These are phyloP conservation scores for Python bivittatus DNA, from an alignment of 2,113 vertebrate genomes.

Conservation along the genomic window DNA sequence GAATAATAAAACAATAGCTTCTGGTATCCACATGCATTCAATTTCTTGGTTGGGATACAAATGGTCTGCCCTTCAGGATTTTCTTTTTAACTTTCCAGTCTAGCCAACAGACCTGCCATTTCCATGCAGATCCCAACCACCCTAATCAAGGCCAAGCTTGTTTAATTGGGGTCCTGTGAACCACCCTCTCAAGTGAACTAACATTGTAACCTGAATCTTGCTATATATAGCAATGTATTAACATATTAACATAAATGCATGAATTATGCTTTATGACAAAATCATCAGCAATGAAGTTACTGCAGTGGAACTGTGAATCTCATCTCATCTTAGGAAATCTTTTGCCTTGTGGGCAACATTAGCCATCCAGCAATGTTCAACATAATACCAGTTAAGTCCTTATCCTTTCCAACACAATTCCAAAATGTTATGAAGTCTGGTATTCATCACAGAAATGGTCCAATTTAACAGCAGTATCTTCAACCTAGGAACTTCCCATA, in stretches of 20 bases:
- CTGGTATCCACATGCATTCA: too few relatives aligned
- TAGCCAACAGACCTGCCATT: too few relatives aligned
- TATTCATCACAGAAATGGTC: constrained; percentile 10
- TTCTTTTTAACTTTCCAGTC: too few relatives aligned
- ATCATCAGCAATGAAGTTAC: background rate
- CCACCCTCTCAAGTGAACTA: too few relatives aligned
- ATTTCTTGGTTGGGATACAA: too few relatives aligned
- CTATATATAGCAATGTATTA: background rate
- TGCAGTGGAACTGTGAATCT: background rate
- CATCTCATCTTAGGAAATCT: constrained; percentile 4
- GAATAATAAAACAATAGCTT: too few relatives aligned
- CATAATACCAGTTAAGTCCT: background rate
- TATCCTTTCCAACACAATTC: background rate
- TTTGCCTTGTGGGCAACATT: constrained; percentile 8
- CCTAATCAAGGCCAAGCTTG: too few relatives aligned
- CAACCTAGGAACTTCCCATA: background rate
- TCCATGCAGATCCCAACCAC: too few relatives aligned
- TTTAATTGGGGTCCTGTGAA: too few relatives aligned
- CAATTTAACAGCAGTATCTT: background rate
- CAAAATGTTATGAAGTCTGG: background rate
- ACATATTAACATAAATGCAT: background rate
- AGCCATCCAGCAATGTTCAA: background rate
- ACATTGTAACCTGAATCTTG: background rate
- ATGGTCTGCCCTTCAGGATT: too few relatives aligned
- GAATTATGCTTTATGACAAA: background rate